Evolutionary conservation across 2,113 vertebrate genomes (phyloP), one percentile per base, ranked within the genome.

Genomic region (Egretta garzetta): DNA sequence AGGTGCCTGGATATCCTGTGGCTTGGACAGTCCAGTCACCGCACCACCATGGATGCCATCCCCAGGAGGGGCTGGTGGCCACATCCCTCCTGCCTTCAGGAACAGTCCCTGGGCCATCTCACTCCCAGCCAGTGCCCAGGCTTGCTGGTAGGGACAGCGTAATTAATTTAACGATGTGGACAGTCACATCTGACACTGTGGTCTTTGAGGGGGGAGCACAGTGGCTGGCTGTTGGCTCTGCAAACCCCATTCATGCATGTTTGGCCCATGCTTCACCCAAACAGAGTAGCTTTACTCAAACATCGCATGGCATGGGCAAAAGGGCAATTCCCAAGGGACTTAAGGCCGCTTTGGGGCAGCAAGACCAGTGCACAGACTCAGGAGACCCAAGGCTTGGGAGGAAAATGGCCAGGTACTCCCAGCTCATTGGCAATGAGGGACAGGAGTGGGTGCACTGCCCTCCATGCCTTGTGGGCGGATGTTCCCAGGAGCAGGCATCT

Each of bases 271-370:
- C 15, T 66, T 87, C 68, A 53, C 19, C 45, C 16, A 10, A 50
- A 68, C 0, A 1, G 24, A 83, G 20, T 3, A 47, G 9, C 14
- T 88, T 59, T 75, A 21, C 47, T 85, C 47, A 63, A 55, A 50
- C 4, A 30, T n/a, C 3, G 2, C 5, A 8, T 7, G 16, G 32
- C 4, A 3, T 4, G 2, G 45, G 4, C 4, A 21, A 66, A 80
- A 66, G 8, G 8, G 7, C 7, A 52, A 12, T 15, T 62, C 13
- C 33, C 21, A 81, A 85, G 39, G 28, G 17, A 33, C 19, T 5
- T 32, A n/a, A 58, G 8, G 8, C 12, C 35, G 37, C 17, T 70
- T n/a, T 45, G 8, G 14, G 13, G 9, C 24, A 89, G 28, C 5
- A 79, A 58, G 60, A n/a, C 15, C 33, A 39, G 19, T 37, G 37